Base-by-base conservation (phyloP, 2,113 vertebrate genomes). In the Anarrhichthys ocellatus region DNA sequence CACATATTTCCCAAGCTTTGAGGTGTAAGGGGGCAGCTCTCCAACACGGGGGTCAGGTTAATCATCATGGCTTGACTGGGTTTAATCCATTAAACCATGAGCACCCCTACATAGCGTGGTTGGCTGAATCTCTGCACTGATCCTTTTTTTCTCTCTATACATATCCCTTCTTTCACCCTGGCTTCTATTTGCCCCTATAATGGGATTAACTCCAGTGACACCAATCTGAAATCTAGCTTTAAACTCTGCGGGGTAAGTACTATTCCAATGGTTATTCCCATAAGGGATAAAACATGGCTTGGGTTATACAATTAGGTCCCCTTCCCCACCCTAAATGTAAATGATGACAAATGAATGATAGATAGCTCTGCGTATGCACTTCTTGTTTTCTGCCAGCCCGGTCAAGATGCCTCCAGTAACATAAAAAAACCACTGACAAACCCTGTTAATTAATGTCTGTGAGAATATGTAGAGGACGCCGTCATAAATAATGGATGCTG, bases 181-280 rank as follows among this genome's bases (percentile, higher is more conserved):
- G 69, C 83, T 91, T 69, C 70, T 83, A 72, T 87, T 86, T 92
- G 84, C 76, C 82, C 75, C 73, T 59, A 38, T 91, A 92, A 92
- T 92, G 83, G 91, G 93, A 94, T 94, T 94, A 94, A 85, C 91
- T 90, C 59, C 75, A 78, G 76, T 90, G 88, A 89, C 89, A 90
- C 87, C 87, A 89, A 87, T 92, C 88, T 91, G 77, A 88, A 91
- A 92, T 91, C 81, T 86, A 18, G 77, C 80, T 89, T 89, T 88
- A 88, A 89, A 90, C 64, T 86, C 76, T 71, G 81, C 58, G 44
- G 89, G 78, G 48, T 74, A 72, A 89, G 70, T 87, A 87, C 85
- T 88, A 73, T 89, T 89, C 73, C 82, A 67, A 78, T 82, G 70
- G 61, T 91, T 91, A 86, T 83, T 92, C 90, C 84, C 90, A 81